Conservation (phyloP, 2,797 vertebrate species). For the Valencia hispanica region DNA sequence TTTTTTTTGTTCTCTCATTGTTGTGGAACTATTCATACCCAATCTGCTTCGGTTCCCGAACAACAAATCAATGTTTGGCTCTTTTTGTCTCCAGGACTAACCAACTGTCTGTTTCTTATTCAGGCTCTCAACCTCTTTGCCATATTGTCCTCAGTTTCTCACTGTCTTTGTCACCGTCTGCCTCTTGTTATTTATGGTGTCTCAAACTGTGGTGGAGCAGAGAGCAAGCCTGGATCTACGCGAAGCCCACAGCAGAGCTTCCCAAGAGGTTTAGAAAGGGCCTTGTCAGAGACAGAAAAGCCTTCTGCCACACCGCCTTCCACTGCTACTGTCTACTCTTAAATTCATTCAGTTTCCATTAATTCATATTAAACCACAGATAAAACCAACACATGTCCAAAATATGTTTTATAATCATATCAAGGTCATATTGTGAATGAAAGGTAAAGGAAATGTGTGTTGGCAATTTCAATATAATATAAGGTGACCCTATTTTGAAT, state of each 20-base stretch:
- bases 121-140: conserved; percentile 72
- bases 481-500: no score
- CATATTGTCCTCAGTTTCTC: conserved; percentile 73
- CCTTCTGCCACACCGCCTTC: conserved; percentile 54
- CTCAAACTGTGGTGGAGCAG: conserved; percentile 63
- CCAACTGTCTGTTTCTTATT: conserved; percentile 80
- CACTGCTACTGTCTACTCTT: no score
- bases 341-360: no score
- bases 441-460: no score
- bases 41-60: conserved; percentile 79
- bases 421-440: no score
- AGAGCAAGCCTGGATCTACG: conserved; percentile 57
- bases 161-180: conserved; percentile 76
- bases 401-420: no score
- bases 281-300: conserved; percentile 51
- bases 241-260: conserved; percentile 51
- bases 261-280: conserved; percentile 61
- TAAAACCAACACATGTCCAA: no score
- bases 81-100: conserved; percentile 81
- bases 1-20: conserved; percentile 82
- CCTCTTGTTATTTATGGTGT: conserved; percentile 77
- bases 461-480: no score
- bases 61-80: conserved; percentile 81
- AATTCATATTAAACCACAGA: no score
- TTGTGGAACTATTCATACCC: conserved; percentile 82